Evolutionary conservation across 2,113 vertebrate genomes (phyloP).

Genomic region (Pelecanus crispus): DNA sequence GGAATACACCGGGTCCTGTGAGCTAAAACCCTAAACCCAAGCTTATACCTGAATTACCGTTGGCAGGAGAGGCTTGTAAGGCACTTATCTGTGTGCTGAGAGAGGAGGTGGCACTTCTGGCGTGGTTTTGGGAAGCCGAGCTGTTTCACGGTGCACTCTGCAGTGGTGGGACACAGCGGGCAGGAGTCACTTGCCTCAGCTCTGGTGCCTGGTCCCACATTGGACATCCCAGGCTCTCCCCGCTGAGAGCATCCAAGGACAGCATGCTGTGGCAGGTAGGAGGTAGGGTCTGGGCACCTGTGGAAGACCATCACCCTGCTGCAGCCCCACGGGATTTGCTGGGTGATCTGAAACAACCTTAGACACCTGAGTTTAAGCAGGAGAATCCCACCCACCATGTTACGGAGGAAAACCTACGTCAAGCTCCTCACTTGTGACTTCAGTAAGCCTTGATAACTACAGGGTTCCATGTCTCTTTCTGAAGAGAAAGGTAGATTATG

Average conservation of each 20-base stretch:
- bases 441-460: neutral
- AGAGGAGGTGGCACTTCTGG: neutral
- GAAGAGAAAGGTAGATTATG: neutral
- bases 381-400: neutral
- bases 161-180: neutral
- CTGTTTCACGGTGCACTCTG: neutral
- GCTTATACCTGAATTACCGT: neutral
- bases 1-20: neutral
- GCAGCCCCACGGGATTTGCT: neutral
- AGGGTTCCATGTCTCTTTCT: neutral
- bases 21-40: neutral
- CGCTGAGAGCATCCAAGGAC: neutral
- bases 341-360: neutral
- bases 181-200: neutral
- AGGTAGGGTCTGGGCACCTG: neutral
- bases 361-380: neutral
- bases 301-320: neutral
- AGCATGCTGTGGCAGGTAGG: neutral
- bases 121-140: neutral
- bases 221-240: neutral
- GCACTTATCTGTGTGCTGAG: neutral
- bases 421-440: neutral
- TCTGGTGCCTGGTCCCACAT: neutral
- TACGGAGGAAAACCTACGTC: neutral
- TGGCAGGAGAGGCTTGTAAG: neutral